These are phyloP conservation scores for Fregetta grallaria DNA, from an alignment of 2,113 vertebrate genomes.

Conservation along the genomic window DNA sequence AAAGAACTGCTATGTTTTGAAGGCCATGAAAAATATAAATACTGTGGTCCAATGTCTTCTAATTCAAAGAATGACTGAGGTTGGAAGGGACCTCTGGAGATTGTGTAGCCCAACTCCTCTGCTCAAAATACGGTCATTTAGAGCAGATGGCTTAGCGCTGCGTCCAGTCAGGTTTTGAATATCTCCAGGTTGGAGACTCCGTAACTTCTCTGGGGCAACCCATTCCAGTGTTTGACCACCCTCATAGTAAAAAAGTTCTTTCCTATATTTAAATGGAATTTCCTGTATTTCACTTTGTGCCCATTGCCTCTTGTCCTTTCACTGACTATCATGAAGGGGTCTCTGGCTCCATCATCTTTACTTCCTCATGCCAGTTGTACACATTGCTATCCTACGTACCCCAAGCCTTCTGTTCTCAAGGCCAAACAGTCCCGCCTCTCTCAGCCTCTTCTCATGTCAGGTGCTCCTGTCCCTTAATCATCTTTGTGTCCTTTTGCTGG, in stretches of 20 bases:
- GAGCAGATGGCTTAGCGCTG: background rate
- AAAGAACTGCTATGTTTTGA: background rate
- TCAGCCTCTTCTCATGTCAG: background rate
- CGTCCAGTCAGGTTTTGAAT: background rate
- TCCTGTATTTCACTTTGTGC: background rate
- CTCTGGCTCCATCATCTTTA: background rate
- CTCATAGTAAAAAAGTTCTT: background rate
- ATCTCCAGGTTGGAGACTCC: background rate
- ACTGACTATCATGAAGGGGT: background rate
- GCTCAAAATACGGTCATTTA: background rate
- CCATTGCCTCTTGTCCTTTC: background rate
- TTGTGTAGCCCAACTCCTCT: background rate
- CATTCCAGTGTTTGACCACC: background rate
- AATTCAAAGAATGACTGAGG: background rate
- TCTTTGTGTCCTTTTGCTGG: background rate
- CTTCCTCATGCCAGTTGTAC: background rate
- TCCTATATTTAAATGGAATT: background rate
- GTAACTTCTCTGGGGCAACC: background rate
- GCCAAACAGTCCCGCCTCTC: background rate
- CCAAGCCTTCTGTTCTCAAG: background rate
- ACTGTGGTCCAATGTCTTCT: background rate
- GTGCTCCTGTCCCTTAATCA: background rate
- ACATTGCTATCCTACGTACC: no score
- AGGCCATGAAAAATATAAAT: background rate
- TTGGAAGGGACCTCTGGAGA: background rate